These are phyloP conservation scores for Urocolius indicus DNA, from an alignment of 2,113 vertebrate species.

Conservation along the genomic window DNA sequence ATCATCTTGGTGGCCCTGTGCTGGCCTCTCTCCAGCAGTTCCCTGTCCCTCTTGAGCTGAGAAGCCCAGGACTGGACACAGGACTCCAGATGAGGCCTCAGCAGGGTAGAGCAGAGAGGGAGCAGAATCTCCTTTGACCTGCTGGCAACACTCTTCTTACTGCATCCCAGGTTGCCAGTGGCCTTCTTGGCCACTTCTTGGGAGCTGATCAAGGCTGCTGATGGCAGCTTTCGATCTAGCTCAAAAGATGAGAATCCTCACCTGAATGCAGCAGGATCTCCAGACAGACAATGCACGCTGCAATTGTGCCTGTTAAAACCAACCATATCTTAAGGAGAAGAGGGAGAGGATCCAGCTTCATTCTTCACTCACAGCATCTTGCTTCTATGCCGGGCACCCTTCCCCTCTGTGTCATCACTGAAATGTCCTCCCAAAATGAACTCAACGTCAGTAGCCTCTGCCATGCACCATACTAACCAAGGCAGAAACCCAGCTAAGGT, in stretches of 20 bases:
- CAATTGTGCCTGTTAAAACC: background rate
- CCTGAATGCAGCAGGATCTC: background rate
- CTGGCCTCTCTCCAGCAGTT: too few relatives aligned
- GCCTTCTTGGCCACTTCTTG: background rate
- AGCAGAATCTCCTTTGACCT: too few relatives aligned
- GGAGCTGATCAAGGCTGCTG: background rate
- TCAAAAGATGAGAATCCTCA: background rate
- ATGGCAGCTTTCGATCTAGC: background rate
- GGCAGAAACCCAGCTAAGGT: background rate
- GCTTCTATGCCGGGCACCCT: background rate
- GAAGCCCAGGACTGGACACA: too few relatives aligned
- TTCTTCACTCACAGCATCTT: background rate
- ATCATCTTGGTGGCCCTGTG: too few relatives aligned
- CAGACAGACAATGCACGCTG: background rate
- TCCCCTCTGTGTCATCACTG: background rate
- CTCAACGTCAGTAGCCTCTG: background rate
- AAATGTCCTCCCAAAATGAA: background rate
- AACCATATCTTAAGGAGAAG: background rate
- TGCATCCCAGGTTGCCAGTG: too few relatives aligned
- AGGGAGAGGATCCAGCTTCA: background rate
- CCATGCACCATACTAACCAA: background rate
- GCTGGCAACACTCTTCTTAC: too few relatives aligned
- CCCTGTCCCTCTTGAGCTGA: too few relatives aligned
- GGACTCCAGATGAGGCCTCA: too few relatives aligned
- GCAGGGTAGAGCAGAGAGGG: too few relatives aligned